These are phyloP conservation scores for Coreius guichenoti DNA, from an alignment of 2,797 vertebrate genomes.

Conservation along the genomic window DNA sequence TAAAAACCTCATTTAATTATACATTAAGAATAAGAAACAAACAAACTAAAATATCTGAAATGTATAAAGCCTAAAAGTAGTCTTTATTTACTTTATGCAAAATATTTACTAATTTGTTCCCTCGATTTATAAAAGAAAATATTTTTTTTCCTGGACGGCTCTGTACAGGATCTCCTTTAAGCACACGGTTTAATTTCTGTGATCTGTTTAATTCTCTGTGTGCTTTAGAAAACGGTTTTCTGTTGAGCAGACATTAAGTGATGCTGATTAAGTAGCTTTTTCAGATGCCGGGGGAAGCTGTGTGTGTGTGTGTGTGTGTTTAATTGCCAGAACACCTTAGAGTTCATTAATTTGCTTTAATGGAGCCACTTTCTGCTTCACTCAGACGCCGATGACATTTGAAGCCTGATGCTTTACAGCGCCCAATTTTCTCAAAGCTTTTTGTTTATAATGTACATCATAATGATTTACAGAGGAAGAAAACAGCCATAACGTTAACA, in stretches of 20 bases:
- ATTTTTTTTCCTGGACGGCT: too few species aligned
- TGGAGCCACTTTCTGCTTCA: slow-evolving; percentile 29
- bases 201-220: slow-evolving; percentile 16
- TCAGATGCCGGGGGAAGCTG: background rate
- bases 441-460: background rate
- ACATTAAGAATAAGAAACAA: background rate
- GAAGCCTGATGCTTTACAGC: slow-evolving; percentile 1
- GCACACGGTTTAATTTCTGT: background rate
- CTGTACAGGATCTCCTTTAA: background rate
- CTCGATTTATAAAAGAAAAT: too few species aligned
- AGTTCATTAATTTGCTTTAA: slow-evolving; percentile 19
- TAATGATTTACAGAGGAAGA: background rate
- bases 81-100: background rate
- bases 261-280: slow-evolving; percentile 27
- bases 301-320: slow-evolving; percentile 9
- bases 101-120: background rate
- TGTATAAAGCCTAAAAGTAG: background rate
- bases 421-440: background rate
- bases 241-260: slow-evolving; percentile 20
- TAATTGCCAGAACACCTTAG: background rate
- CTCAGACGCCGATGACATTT: slow-evolving; percentile 16
- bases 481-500: background rate
- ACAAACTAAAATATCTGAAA: background rate
- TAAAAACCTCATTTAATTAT: background rate
- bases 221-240: background rate